phyloP scores from a whole-genome alignment of 2,888 invertebrate species.

The Andrena trimmerana region DNA sequence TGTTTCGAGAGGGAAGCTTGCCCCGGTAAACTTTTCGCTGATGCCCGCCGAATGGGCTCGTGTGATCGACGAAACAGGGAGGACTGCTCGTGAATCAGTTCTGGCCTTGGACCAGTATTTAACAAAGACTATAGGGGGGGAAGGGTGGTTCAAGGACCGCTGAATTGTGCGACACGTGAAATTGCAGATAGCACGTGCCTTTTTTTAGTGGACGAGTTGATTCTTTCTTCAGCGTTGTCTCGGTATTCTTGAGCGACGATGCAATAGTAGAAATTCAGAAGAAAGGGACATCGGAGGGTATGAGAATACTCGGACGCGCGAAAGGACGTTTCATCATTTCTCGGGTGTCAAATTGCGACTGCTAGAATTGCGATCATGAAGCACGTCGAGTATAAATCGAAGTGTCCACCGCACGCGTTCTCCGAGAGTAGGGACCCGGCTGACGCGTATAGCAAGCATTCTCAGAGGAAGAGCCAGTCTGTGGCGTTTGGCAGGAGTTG shows the following conservation, averaged over 20 bases:
- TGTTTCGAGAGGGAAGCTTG: neutral
- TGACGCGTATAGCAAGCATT: conserved; percentile 68
- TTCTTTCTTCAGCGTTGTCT: neutral
- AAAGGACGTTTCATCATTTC: neutral
- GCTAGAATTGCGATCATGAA: conserved; percentile 64
- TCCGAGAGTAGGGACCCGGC: conserved; percentile 48
- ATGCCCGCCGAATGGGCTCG: neutral
- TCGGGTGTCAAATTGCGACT: neutral
- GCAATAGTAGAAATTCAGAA: neutral
- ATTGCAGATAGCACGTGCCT: neutral
- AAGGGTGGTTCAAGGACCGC: neutral
- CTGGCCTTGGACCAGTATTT: neutral
- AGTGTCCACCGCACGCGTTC: conserved; percentile 58
- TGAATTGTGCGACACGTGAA: neutral
- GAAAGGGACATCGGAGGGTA: neutral
- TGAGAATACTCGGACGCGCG: conserved; percentile 36
- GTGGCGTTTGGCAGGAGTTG: conserved; percentile 43
- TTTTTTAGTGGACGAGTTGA: neutral
- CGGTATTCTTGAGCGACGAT: neutral
- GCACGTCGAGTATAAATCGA: conserved; percentile 66
- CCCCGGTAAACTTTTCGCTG: neutral
- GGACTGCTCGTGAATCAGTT: neutral
- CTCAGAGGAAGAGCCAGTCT: conserved; percentile 56
- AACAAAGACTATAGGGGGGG: neutral
- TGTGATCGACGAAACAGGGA: neutral